Base-by-base conservation (phyloP, 2,113 vertebrate species). In the Phrynosoma platyrhinos region DNA sequence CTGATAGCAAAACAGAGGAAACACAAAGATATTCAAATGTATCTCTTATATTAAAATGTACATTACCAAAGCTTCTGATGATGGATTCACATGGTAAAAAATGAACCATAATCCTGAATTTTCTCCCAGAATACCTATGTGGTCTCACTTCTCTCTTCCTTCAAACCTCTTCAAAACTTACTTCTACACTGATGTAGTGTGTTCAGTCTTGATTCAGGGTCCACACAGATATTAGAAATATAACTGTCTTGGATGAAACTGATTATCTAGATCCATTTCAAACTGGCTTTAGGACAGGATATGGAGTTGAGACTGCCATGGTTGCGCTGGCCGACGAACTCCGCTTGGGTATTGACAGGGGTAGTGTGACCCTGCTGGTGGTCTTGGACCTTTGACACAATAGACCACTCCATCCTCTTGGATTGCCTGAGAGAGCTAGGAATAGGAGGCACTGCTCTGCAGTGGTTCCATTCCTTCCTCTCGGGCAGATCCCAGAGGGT, bases 1-100 rank as follows among this genome's bases (percentile, higher is more conserved):
- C 98, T 99, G 20, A 88, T 0, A 94, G 68, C 4, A 87, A 89
- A 78, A 74, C 55, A 72, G 0, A 90, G 68, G 87, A 85, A 82
- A 21, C 9, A 52, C 18, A 3, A 47, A 81, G 83, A 27, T 62
- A 79, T 47, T 91, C 92, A 76, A 30, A 87, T 52, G 62, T 84
- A 82, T 83, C 32, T 5, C 69, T 6, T 40, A 91, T 90, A 36
- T 52, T 91, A 86, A 32, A 87, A 72, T 93, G 72, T 1, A 75
- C 12, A 88, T 53, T 88, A 84, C 10, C 4, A 16, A 80, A 9
- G 25, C 5, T 62, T 62, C 79, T 0, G 25, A 77, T 92, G 62
- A 82, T 47, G 27, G 14, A 40, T 83, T 76, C 14, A 3, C 25
- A 85, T 32, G 13, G 32, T 69, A 53, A n/a, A 47, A 79, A 64